Base-by-base conservation (phyloP, 1,140 invertebrate species). In the Planococcus citri region DNA sequence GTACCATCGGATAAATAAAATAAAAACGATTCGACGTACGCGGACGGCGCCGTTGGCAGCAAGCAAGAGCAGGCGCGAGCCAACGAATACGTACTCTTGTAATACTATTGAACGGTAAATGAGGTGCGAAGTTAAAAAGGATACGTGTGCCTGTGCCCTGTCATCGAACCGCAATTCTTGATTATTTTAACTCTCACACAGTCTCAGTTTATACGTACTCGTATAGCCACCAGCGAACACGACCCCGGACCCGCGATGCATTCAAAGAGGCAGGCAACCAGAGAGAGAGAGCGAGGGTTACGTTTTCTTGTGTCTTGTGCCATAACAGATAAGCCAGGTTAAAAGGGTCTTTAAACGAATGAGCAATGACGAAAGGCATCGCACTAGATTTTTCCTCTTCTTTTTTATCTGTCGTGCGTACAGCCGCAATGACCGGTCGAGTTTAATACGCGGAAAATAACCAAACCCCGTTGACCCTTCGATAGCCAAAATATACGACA, bases 391-490 rank as follows among this genome's bases (percentile, higher is more conserved):
- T 64, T 64, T 64, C 20, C 51, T n/a, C 51, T 8, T 22, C 21
- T 21, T 64, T 60, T 60, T 27, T 64, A 24, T 64, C 60, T 64
- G 60, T 25, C 60, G 22, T 25, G 22, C 22, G 21, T 24, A 17
- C 21, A 60, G 17, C 57, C 25, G 20, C 60, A 20, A 64, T 64
- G 60, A 64, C 60, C 60, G 60, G 25, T 21, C 22, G 60, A 64
- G 60, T 64, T 64, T 64, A 64, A 64, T 64, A 64, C 25, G 60
- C 60, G 60, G 60, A 64, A 64, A 64, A 64, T 64, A 64, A 64
- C 60, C 20, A 64, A 17, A 64, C 22, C 21, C 60, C 60, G 22
- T 20, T 25, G 9, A 64, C 60, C 60, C 60, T 25, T 27, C 57
- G 6, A 22, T 60, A 2, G 60, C 4, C 22, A 51, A 20, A 3